These are phyloP conservation scores for Cladopsammia gracilis DNA, from an alignment of 64 coral and sea anemone species.

Conservation along the genomic window DNA sequence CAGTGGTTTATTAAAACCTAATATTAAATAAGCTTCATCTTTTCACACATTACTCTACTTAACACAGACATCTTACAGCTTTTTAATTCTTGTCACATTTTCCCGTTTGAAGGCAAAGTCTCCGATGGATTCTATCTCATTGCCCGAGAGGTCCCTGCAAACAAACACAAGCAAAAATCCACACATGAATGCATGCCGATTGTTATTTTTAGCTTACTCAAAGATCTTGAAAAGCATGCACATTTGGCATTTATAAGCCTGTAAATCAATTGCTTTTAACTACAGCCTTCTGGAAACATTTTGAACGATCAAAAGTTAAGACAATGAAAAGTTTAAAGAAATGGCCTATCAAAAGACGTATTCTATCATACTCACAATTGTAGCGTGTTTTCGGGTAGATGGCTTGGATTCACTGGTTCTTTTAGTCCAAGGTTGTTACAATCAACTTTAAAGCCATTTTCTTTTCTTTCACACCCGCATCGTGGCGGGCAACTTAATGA, in stretches of 20 bases:
- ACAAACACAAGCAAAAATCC: not conserved
- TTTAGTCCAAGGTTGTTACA: constrained; percentile 1
- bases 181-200: not conserved
- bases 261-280: too few species aligned
- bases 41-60: not conserved
- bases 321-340: too few species aligned
- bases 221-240: too few species aligned
- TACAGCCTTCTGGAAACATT: too few species aligned
- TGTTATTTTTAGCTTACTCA: too few species aligned
- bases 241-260: too few species aligned
- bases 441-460: not conserved
- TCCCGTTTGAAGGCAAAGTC: constrained; percentile 43
- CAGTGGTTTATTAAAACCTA: too few species aligned
- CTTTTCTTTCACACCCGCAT: not conserved
- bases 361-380: not conserved
- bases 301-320: too few species aligned
- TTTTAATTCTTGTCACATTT: constrained; percentile 34
- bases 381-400: not conserved
- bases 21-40: too few species aligned
- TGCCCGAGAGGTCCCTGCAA: constrained; percentile 55
- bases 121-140: constrained; percentile 29
- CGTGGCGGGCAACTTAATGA: not conserved
- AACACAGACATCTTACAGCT: constrained; percentile 51
- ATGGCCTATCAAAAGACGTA: too few species aligned
- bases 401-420: not conserved